Base-by-base conservation (phyloP, 2,797 vertebrate species). In the Myotis planiceps region DNA sequence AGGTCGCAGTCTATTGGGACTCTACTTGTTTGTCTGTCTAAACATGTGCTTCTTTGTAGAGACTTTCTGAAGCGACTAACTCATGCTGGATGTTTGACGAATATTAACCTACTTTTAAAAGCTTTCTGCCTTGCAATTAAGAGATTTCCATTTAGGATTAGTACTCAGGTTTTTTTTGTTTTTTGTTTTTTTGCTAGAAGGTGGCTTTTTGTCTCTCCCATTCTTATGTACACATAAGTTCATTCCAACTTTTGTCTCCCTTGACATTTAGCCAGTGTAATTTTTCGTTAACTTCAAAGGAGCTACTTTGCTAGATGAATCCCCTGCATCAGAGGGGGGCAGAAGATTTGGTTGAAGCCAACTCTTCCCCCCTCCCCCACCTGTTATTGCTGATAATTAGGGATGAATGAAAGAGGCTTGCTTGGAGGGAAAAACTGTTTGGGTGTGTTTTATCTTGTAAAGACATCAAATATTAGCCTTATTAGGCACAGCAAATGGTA, bases 371-470 rank as follows among this genome's bases (percentile, higher is more conserved):
- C 0, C 0, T 6, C 3, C 3, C 5, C 29, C 42, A 37, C 51
- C n/a, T 69, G 18, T 58, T 90, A 32, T 58, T 81, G 37, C 63
- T 91, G 65, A 71, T 68, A 81, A 81, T 80, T 93, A 88, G n/a
- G n/a, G 58, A 37, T 68, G 9, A 76, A 84, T 88, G 72, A 80
- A 39, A 92, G 75, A 37, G 47, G 55, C n/a, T 88, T 55, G 2
- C 29, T 85, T 84, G 42, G 78, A 90, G 90, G 19, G 29, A n/a
- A 88, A 66, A 63, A 25, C 9, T 34, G 21, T 51, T 2, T 89
- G 45, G 39, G 65, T 89, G 29, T 76, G 37, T 80, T 94, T 92
- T 90, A 76, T 72, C 72, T 92, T 68, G 37, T 81, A 78, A 82
- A 94, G 15, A 78, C 32, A 60, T 87, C 19, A 45, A 80, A 42